Conservation (phyloP, 2,113 vertebrate species). For the Pionites leucogaster region DNA sequence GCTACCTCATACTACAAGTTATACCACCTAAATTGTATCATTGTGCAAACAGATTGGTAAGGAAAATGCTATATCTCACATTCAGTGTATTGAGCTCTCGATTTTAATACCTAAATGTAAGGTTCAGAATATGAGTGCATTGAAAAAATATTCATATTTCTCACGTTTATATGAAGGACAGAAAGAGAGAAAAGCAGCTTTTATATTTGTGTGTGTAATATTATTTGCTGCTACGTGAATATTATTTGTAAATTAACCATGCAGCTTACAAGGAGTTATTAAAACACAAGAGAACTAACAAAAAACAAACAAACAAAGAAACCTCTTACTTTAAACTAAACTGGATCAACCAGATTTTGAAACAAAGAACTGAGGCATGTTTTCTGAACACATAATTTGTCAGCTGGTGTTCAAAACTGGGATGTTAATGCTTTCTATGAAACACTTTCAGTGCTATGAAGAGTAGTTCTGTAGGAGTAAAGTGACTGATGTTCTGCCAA, state of each 20-base stretch:
- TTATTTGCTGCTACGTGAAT: not conserved
- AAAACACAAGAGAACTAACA: not conserved
- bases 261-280: not conserved
- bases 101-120: not conserved
- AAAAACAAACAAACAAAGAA: not conserved
- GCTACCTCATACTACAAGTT: not conserved
- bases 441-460: conserved; percentile 54
- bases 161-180: not conserved
- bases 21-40: not conserved
- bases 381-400: conserved; percentile 63
- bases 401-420: conserved; percentile 32
- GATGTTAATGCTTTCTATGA: conserved; percentile 36
- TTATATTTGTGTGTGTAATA: not conserved
- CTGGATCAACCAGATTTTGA: not conserved
- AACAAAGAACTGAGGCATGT: conserved; percentile 26
- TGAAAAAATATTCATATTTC: not conserved
- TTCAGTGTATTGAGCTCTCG: not conserved
- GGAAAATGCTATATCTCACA: not conserved
- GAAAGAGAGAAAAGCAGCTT: not conserved
- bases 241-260: not conserved
- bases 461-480: conserved; percentile 56
- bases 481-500: conserved; percentile 69
- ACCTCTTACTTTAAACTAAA: not conserved
- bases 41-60: not conserved
- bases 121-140: not conserved